Evolutionary conservation across 2,888 invertebrate genomes (phyloP), one percentile per base, ranked within the genome.

Genomic region (Oxyteleia sp.): DNA sequence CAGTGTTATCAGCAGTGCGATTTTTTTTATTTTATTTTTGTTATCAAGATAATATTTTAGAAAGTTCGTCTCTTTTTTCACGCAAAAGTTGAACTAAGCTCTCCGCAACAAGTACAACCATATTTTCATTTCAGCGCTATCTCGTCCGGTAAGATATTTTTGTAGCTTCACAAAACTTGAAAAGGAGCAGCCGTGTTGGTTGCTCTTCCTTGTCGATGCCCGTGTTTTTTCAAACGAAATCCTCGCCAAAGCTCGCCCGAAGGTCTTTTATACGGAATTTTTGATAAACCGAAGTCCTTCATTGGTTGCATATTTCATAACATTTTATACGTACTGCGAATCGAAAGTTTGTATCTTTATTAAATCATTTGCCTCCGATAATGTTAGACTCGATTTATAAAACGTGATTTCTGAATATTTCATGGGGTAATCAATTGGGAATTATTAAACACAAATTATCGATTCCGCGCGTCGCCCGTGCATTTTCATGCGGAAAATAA

Each of bases 71-170:
- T 8, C 41, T 51, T 61, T 64, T 66, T 59, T 69, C 29, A 18
- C 16, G 35, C 41, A 66, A 81, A 74, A 75, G 43, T 74, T 72
- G 16, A 72, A 63, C 61, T 68, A 63, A 82, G 71, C 71, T 64
- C 57, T 71, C 57, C 18, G 61, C 71, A 82, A 72, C 71, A 82
- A 82, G 71, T 82, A 78, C 71, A 78, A 53, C 53, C 64, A 78
- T 76, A 76, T 78, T 82, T 82, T 74, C 78, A 78, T 78, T 78
- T 68, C 82, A 74, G 32, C 47, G 63, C 45, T 78, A 82, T 82
- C 71, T 82, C 63, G 47, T 69, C 57, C 51, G 49, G 66, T 35
- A 72, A 82, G 72, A 82, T 82, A 78, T 82, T 75, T n/a, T 71
- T 64, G 82, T 75, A 76, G 66, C 66, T 78, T 55, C 32, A 23